Evolutionary conservation across 2,888 invertebrate species (phyloP).

Genomic region (Hirtodrosophila trivittata): DNA sequence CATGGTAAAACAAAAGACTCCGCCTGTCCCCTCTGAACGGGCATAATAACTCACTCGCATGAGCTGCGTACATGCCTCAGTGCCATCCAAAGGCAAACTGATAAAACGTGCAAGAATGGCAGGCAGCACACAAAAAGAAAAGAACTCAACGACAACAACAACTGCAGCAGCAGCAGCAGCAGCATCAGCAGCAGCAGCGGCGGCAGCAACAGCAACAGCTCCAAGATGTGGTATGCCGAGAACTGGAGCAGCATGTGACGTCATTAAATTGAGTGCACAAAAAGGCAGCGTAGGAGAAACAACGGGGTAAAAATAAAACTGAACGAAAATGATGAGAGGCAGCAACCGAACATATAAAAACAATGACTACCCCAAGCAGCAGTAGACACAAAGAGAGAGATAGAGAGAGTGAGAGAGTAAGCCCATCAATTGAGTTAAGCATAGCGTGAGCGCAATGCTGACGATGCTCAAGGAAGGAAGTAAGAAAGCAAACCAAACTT

Average conservation of each 20-base stretch:
- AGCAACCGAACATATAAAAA: constrained; percentile 26
- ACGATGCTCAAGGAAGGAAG: constrained; percentile 47
- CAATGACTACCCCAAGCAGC: constrained; percentile 40
- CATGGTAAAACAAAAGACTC: constrained; percentile 15
- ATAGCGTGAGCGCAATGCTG: constrained; percentile 40
- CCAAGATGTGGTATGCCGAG: constrained; percentile 58
- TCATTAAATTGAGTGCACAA: constrained; percentile 52
- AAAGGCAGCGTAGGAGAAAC: constrained; percentile 43
- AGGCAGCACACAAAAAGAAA: constrained; percentile 35
- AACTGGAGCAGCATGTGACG: constrained; percentile 75
- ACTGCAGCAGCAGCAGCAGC: constrained; percentile 16
- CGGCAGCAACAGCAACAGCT: constrained; percentile 27
- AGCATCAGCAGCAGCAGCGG: constrained; percentile 17
- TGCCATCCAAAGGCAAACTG: constrained; percentile 69
- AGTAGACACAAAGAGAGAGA: constrained; percentile 11
- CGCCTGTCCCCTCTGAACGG: background rate
- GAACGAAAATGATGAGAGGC: constrained; percentile 63
- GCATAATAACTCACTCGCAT: constrained; percentile 25
- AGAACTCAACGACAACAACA: constrained; percentile 16
- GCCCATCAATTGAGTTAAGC: constrained; percentile 54
- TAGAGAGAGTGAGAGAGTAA: constrained; percentile 22
- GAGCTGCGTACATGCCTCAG: constrained; percentile 66
- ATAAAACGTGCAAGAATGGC: constrained; percentile 76
- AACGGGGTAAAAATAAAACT: constrained; percentile 74
- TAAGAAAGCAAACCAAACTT: constrained; percentile 46